These are phyloP conservation scores for Aphodius sticticus DNA, from an alignment of 2,888 invertebrate species.

Conservation along the genomic window DNA sequence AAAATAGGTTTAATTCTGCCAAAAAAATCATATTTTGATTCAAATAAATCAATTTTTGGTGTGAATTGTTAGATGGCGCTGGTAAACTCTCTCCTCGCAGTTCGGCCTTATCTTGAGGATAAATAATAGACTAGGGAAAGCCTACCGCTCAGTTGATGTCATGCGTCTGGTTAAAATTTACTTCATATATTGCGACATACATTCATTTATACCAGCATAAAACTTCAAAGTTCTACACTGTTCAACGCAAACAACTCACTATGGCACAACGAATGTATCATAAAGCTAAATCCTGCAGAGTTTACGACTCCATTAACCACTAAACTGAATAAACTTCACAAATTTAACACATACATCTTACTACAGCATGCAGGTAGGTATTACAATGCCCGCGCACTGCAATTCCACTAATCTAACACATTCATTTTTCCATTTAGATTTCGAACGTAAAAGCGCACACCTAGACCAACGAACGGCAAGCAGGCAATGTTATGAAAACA, in stretches of 20 bases:
- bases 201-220: too few relatives aligned
- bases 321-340: neutral
- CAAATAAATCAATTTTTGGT: too few relatives aligned
- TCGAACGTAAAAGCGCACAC: neutral
- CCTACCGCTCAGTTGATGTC: too few relatives aligned
- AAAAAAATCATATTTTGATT: too few relatives aligned
- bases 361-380: neutral
- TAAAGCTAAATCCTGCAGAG: neutral
- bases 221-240: too few relatives aligned
- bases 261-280: neutral
- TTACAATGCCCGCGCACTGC: neutral
- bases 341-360: neutral
- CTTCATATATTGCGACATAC: too few relatives aligned
- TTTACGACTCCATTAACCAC: neutral
- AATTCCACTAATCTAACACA: neutral
- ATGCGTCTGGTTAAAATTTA: too few relatives aligned
- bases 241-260: neutral
- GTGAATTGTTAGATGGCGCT: too few relatives aligned
- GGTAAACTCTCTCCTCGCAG: too few relatives aligned
- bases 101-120: too few relatives aligned
- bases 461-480: neutral
- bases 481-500: neutral
- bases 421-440: conserved; percentile 4
- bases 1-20: too few relatives aligned
- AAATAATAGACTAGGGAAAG: too few relatives aligned